Conservation (phyloP, 2,888 invertebrate genomes). For the Hypomecis punctinalis region DNA sequence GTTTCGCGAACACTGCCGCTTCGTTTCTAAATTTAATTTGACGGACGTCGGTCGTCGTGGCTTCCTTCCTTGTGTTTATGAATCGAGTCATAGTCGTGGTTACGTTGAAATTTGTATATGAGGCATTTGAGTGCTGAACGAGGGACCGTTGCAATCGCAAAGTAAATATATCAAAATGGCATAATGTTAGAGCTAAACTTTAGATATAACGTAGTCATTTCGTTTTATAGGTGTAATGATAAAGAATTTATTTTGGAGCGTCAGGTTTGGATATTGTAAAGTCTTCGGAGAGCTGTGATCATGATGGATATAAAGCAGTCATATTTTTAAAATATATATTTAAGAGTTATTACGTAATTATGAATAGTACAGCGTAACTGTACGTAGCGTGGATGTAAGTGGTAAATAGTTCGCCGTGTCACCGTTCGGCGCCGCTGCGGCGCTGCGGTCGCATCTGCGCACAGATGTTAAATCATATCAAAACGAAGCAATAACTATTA, state of each 20-base stretch:
- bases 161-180: slow-evolving; percentile 84
- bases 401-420: slow-evolving; percentile 17
- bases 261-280: slow-evolving; percentile 81
- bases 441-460: slow-evolving; percentile 53
- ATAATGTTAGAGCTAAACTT: slow-evolving; percentile 83
- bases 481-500: slow-evolving; percentile 83
- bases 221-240: slow-evolving; percentile 84
- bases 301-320: slow-evolving; percentile 84
- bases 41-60: slow-evolving; percentile 61
- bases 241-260: slow-evolving; percentile 84
- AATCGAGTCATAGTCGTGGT: slow-evolving; percentile 74
- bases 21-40: slow-evolving; percentile 73
- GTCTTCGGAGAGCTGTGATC: slow-evolving; percentile 85
- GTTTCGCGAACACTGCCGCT: slow-evolving; percentile 83
- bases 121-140: slow-evolving; percentile 83
- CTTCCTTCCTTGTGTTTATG: slow-evolving; percentile 66
- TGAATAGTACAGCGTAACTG: slow-evolving; percentile 64
- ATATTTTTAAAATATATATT: slow-evolving; percentile 83
- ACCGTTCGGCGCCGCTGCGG: slow-evolving; percentile 7
- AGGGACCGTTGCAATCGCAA: slow-evolving; percentile 85
- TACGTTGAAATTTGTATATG: slow-evolving; percentile 80
- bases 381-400: slow-evolving; percentile 48
- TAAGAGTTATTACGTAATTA: slow-evolving; percentile 82
- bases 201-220: slow-evolving; percentile 83
- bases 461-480: slow-evolving; percentile 80